These are phyloP conservation scores for Carapus acus DNA, from an alignment of 2,797 vertebrate species.

Conservation along the genomic window DNA sequence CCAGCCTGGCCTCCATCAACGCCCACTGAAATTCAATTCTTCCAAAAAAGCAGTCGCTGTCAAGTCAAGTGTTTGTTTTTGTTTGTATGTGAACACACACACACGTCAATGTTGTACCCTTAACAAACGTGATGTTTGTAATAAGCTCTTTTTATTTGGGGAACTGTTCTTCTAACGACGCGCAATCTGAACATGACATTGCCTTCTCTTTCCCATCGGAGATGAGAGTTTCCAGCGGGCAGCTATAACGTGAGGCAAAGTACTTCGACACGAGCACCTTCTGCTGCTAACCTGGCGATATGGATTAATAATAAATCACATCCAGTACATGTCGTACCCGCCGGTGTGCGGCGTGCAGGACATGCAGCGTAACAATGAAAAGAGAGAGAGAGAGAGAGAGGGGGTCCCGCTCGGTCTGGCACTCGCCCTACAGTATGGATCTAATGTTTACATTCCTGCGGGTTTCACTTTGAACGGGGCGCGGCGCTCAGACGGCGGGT, in stretches of 20 bases:
- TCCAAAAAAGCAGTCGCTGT: conserved; percentile 60
- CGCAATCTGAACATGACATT: conserved; percentile 59
- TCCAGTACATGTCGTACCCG: no score
- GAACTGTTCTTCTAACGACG: conserved; percentile 38
- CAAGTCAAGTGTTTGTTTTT: conserved; percentile 49
- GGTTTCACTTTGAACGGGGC: no score
- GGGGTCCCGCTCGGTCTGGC: conserved; percentile 15
- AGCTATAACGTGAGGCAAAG: conserved; percentile 57
- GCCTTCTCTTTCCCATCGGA: conserved; percentile 51
- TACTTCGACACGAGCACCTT: conserved; percentile 59
- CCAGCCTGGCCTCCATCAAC: conserved; percentile 39
- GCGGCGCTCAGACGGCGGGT: no score
- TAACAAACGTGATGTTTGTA: conserved; percentile 54
- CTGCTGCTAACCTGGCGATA: conserved; percentile 51
- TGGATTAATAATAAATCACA: conserved; percentile 25
- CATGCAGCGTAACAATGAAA: no score
- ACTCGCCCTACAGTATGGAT: conserved; percentile 5
- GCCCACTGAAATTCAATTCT: conserved; percentile 54
- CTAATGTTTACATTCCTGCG: conserved; percentile 58
- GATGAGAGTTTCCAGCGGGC: conserved; percentile 61
- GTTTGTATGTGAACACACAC: conserved; percentile 65
- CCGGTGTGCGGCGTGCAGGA: no score
- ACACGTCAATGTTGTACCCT: conserved; percentile 66
- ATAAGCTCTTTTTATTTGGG: conserved; percentile 53
- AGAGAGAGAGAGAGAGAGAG: not conserved